phyloP scores from a whole-genome alignment of 2,888 invertebrate species.

The Eurytoma adleriae region DNA sequence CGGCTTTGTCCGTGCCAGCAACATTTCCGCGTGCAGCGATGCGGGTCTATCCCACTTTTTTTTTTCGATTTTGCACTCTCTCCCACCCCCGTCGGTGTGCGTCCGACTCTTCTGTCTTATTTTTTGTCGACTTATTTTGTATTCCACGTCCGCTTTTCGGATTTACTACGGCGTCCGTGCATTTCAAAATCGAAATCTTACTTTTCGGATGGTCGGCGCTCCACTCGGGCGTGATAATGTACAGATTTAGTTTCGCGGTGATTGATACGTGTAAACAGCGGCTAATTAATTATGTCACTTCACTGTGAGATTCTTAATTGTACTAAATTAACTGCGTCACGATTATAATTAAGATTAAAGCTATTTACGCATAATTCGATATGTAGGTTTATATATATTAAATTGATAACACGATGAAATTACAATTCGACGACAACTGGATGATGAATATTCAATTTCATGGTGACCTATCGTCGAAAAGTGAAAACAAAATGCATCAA shows the following conservation, averaged over 20 bases:
- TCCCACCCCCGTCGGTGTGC: conserved; percentile 4
- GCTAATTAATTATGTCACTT: too few species aligned
- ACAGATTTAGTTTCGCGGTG: neutral
- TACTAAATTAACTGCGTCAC: too few species aligned
- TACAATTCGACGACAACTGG: too few species aligned
- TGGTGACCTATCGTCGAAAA: too few species aligned
- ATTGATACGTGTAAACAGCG: too few species aligned
- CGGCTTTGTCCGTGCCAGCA: conserved; percentile 70
- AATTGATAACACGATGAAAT: too few species aligned
- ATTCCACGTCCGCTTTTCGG: neutral
- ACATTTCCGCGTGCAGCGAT: conserved; percentile 68
- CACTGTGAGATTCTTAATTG: too few species aligned
- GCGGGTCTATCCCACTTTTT: conserved; percentile 63
- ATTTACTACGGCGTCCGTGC: neutral
- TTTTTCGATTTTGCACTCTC: conserved; percentile 12
- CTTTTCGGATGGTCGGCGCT: neutral
- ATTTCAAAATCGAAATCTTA: neutral
- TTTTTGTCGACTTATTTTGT: conserved; percentile 6
- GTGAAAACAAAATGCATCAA: too few species aligned
- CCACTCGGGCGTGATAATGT: neutral
- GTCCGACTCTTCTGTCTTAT: conserved; percentile 12
- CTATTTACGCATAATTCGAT: too few species aligned
- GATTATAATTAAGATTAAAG: too few species aligned
- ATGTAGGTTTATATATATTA: too few species aligned
- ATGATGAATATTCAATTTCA: too few species aligned